Evolutionary conservation across 2,888 invertebrate species (phyloP).

Genomic region (Aspidapion aeneum): DNA sequence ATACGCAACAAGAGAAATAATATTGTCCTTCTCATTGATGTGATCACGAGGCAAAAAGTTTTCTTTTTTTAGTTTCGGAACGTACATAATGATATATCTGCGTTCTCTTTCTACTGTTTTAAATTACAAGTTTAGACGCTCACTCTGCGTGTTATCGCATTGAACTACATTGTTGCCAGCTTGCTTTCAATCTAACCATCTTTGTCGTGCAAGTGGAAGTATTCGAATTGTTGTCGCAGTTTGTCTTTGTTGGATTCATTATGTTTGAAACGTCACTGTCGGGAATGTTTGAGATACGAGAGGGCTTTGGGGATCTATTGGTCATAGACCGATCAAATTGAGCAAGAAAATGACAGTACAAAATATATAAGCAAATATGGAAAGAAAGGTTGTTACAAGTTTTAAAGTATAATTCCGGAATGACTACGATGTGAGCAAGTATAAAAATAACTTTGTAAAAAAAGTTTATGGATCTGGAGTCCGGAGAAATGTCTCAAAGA

Average conservation of each 20-base stretch:
- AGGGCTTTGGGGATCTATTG: slow-evolving; percentile 24
- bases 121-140: slow-evolving; percentile 21
- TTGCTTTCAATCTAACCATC: background rate
- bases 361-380: too few relatives aligned
- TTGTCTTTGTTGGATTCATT: slow-evolving; percentile 20
- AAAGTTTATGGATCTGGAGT: too few relatives aligned
- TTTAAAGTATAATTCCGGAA: too few relatives aligned
- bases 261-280: slow-evolving; percentile 19
- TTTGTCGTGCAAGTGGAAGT: background rate
- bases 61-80: slow-evolving; percentile 17
- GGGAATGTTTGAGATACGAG: slow-evolving; percentile 24
- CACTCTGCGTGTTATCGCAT: background rate
- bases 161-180: background rate
- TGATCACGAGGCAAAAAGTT: slow-evolving; percentile 1
- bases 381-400: too few relatives aligned
- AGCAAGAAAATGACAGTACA: background rate
- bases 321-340: background rate
- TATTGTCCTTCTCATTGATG: slow-evolving; percentile 15
- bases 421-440: too few relatives aligned
- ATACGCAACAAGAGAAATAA: slow-evolving; percentile 17
- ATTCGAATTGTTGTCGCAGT: background rate
- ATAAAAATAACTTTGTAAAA: too few relatives aligned
- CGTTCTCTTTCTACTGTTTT: slow-evolving; percentile 19
- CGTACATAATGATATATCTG: slow-evolving; percentile 22
- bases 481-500: too few relatives aligned